phyloP scores from a whole-genome alignment of 1,140 invertebrate genomes.

The Neodiprion fabricii region DNA sequence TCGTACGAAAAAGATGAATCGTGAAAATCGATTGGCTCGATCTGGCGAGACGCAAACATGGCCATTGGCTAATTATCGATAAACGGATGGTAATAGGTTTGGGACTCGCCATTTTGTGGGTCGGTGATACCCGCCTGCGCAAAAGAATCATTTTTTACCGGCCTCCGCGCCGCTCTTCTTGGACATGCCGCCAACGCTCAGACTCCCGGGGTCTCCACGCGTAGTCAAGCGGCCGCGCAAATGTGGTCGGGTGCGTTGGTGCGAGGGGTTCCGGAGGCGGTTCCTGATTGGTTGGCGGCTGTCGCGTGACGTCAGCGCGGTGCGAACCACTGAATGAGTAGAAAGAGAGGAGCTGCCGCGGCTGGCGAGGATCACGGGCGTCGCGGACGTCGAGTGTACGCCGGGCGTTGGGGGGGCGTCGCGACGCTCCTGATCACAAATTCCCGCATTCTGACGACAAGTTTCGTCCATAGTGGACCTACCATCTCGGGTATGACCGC shows the following conservation, averaged over 20 bases:
- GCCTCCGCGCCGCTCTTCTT: not conserved
- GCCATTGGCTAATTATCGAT: not conserved
- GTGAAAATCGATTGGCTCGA: too few relatives aligned
- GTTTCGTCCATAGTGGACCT: conserved; percentile 4
- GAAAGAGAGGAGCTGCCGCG: not conserved
- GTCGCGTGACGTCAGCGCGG: conserved; percentile 6
- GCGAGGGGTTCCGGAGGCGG: not conserved
- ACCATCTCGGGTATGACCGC: conserved; percentile 2
- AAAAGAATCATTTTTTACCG: not conserved
- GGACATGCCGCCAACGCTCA: not conserved
- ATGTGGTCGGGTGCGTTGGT: not conserved
- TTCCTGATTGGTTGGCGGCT: not conserved
- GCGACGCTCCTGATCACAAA: conserved; percentile 3
- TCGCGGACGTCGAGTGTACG: not conserved
- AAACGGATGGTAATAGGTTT: not conserved
- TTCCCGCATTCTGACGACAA: conserved; percentile 4
- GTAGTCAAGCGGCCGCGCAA: not conserved
- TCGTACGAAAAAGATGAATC: too few relatives aligned
- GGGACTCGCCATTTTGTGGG: conserved; percentile 1
- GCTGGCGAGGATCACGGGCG: not conserved
- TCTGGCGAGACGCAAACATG: not conserved
- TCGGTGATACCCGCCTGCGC: not conserved
- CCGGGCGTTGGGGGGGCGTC: not conserved
- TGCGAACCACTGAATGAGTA: conserved; percentile 4
- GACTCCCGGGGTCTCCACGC: not conserved